phyloP scores from a whole-genome alignment of 2,797 vertebrate species.

The Hydrophis major region DNA sequence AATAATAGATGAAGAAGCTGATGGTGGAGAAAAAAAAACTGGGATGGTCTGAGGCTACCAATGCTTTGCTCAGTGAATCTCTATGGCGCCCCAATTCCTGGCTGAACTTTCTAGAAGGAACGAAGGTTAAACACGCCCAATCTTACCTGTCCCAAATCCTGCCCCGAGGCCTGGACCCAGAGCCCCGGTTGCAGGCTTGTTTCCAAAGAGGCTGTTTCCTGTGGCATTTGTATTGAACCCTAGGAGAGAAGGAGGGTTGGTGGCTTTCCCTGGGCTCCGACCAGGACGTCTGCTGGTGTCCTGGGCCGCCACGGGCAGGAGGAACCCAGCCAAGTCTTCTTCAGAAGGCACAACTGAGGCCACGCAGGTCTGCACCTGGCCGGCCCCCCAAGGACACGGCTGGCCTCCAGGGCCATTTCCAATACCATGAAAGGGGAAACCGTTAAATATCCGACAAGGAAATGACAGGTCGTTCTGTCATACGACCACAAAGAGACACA shows the following conservation, averaged over 20 bases:
- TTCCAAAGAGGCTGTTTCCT: slow-evolving; percentile 87
- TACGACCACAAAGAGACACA: too few relatives aligned
- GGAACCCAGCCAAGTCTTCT: background rate
- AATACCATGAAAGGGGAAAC: too few relatives aligned
- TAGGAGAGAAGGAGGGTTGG: slow-evolving; percentile 59
- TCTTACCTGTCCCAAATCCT: slow-evolving; percentile 87
- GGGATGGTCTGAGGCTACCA: background rate
- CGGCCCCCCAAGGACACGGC: too few relatives aligned
- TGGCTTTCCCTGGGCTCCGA: slow-evolving; percentile 3
- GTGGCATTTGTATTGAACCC: slow-evolving; percentile 84
- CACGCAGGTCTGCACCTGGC: too few relatives aligned
- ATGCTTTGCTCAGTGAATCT: background rate
- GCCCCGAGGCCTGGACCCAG: slow-evolving; percentile 86
- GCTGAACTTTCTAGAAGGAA: background rate
- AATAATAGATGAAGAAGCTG: background rate
- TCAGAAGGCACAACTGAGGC: too few relatives aligned
- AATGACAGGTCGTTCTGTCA: too few relatives aligned
- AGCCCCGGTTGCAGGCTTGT: slow-evolving; percentile 82
- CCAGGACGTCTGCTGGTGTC: slow-evolving; percentile 4
- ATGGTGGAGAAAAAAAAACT: background rate
- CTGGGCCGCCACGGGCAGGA: background rate
- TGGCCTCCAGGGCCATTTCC: too few relatives aligned
- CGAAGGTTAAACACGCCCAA: background rate
- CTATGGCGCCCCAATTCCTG: background rate
- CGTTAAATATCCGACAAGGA: too few relatives aligned